Evolutionary conservation across 2,113 vertebrate species (phyloP).

Genomic region (Lynx canadensis): DNA sequence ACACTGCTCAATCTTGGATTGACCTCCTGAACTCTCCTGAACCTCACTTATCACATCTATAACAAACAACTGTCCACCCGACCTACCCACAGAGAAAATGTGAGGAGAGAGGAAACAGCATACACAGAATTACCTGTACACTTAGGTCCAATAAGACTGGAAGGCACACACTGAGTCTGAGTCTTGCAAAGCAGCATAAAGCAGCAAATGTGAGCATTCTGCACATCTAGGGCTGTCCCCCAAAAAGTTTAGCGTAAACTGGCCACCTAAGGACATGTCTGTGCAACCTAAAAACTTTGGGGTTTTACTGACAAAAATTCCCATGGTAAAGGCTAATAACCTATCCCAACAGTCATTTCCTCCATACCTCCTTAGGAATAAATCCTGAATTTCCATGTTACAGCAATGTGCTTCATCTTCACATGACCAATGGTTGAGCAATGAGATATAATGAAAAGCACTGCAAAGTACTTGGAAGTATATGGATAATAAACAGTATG

Average conservation of each 20-base stretch:
- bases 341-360: background rate
- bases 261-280: background rate
- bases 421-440: background rate
- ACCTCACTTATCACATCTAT: background rate
- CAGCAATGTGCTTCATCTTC: background rate
- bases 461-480: background rate
- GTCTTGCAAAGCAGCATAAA: background rate
- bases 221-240: background rate
- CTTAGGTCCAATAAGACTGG: too few relatives aligned
- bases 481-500: background rate
- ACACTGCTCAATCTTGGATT: background rate
- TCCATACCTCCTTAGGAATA: background rate
- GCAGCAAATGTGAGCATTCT: too few relatives aligned
- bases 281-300: background rate
- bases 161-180: rapidly evolving
- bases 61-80: background rate
- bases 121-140: background rate
- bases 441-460: background rate
- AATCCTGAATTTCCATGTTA: background rate
- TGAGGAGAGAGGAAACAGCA: background rate
- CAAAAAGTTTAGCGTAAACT: too few relatives aligned
- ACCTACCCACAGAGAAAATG: background rate
- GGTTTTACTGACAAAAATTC: background rate
- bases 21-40: background rate
- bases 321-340: background rate